phyloP scores from a whole-genome alignment of 35 echinoderm and acorn worm genomes.

The Acanthaster planci region DNA sequence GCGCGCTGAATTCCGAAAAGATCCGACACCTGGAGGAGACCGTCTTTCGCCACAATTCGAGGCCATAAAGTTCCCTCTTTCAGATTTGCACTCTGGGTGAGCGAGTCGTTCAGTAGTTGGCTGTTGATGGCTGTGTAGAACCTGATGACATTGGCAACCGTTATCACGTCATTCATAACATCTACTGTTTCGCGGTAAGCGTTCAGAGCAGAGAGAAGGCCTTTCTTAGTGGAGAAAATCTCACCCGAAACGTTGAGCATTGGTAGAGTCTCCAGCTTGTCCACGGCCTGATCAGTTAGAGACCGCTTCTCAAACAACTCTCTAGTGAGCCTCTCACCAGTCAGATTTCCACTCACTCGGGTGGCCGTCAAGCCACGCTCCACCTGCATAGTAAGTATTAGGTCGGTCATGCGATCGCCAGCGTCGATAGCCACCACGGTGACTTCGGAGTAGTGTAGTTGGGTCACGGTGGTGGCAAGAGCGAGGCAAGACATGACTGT shows the following conservation, averaged over 20 bases:
- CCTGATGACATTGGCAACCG: conserved; percentile 9
- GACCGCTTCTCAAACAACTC: not conserved
- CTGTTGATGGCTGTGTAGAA: conserved; percentile 45
- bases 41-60: conserved; percentile 39
- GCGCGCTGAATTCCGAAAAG: conserved; percentile 54
- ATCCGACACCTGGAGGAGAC: conserved; percentile 37
- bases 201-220: not conserved
- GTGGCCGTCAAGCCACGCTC: conserved; percentile 43
- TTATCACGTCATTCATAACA: not conserved
- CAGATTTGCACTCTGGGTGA: not conserved
- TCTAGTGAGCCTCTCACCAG: not conserved
- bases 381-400: conserved; percentile 33
- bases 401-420: conserved; percentile 17
- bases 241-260: not conserved
- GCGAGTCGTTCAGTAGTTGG: not conserved
- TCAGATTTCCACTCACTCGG: conserved; percentile 31
- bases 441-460: not conserved
- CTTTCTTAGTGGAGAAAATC: not conserved
- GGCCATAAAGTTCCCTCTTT: conserved; percentile 11
- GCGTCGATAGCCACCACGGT: not conserved
- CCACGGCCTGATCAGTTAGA: not conserved
- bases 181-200: conserved; percentile 25
- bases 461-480: not conserved
- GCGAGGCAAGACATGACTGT: not conserved
- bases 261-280: not conserved